A percentile compares a stretch with the other conserved stretches of the same genome.
These are phyloP conservation scores for Seriola rivoliana DNA, from an alignment of 2,113 vertebrate species.

Conservation along the genomic window DNA sequence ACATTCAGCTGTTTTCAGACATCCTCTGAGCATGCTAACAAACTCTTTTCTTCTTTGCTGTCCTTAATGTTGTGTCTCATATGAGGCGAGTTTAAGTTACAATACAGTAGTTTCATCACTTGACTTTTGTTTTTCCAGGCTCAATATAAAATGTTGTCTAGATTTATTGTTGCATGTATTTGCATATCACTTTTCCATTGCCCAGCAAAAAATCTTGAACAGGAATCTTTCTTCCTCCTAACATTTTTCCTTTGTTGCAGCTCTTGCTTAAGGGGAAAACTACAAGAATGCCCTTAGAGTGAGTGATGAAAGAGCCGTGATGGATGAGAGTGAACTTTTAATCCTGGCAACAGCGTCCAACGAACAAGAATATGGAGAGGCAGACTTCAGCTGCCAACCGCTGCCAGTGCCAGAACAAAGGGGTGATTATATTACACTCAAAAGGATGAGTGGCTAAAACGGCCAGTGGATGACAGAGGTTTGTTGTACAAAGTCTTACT, in stretches of 20 bases:
- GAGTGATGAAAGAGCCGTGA: slow-evolving; percentile 37
- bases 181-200: background rate
- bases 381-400: slow-evolving; percentile 39
- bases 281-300: slow-evolving; percentile 5
- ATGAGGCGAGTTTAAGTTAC: background rate
- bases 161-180: background rate
- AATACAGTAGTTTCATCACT: background rate
- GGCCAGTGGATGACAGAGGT: background rate
- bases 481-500: slow-evolving; percentile 1
- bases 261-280: background rate
- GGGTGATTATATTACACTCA: slow-evolving; percentile 20
- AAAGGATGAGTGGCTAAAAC: slow-evolving; percentile 1
- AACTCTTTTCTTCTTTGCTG: background rate
- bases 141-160: background rate
- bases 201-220: background rate
- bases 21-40: background rate
- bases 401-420: slow-evolving; percentile 28
- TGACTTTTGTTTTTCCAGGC: background rate
- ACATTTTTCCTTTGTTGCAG: slow-evolving; percentile 13
- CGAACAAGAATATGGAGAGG: slow-evolving; percentile 28
- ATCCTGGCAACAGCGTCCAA: slow-evolving; percentile 19
- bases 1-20: background rate
- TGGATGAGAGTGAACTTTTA: slow-evolving; percentile 31
- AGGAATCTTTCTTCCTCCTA: background rate
- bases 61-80: background rate